These are phyloP conservation scores for Semotilus atromaculatus DNA, from an alignment of 2,797 vertebrate genomes.

Conservation along the genomic window DNA sequence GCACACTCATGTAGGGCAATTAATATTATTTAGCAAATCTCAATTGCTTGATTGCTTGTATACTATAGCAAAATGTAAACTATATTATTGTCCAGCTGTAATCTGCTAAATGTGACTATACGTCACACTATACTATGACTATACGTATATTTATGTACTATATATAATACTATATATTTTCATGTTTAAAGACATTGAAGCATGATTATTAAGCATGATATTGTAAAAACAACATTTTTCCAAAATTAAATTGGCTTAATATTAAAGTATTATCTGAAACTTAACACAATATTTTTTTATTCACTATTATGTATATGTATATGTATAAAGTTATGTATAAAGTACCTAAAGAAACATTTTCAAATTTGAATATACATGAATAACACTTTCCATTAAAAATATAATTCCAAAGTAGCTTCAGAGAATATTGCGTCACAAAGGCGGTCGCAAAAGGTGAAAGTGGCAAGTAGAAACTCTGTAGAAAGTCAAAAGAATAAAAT, in stretches of 20 bases:
- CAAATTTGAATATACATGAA: neutral
- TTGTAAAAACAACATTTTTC: neutral
- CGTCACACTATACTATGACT: no score
- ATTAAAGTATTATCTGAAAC: neutral
- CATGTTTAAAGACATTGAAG: neutral
- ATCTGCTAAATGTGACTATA: neutral
- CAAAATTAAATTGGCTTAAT: neutral
- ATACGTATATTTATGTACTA: no score
- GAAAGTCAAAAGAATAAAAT: neutral
- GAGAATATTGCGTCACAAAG: neutral
- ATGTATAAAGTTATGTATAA: neutral
- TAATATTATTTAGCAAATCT: neutral
- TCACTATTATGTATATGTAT: no score
- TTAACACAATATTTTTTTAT: neutral
- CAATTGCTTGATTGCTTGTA: neutral
- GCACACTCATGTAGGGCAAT: neutral
- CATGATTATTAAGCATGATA: neutral
- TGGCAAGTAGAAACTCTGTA: neutral
- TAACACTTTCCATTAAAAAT: neutral
- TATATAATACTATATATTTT: no score
- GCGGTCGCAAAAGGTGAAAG: neutral
- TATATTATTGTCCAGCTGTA: no score
- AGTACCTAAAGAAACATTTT: neutral
- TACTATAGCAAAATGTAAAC: neutral
- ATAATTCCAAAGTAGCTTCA: neutral